These are phyloP conservation scores for Volucella zonaria DNA, from an alignment of 2,888 invertebrate species.

Conservation along the genomic window DNA sequence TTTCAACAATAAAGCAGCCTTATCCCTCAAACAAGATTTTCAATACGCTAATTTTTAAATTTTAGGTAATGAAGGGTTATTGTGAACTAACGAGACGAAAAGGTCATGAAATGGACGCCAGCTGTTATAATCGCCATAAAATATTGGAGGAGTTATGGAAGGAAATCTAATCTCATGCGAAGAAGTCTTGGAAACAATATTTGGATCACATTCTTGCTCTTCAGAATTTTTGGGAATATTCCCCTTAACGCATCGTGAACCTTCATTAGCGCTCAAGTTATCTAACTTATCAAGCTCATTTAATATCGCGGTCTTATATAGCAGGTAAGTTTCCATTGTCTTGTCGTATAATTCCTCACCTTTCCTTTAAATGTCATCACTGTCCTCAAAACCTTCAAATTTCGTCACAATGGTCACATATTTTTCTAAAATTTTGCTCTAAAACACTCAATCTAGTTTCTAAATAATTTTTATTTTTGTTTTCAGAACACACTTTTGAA, in stretches of 20 bases:
- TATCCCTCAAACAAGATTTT: conserved; percentile 15
- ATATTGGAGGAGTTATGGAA: conserved; percentile 12
- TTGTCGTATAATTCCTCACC: conserved; percentile 8
- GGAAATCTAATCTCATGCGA: conserved; percentile 6
- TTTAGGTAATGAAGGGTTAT: not conserved
- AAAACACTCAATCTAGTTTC: conserved; percentile 15
- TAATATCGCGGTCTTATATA: conserved; percentile 3
- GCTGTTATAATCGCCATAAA: conserved; percentile 8
- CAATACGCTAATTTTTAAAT: conserved; percentile 5
- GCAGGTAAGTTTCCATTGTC: conserved; percentile 10
- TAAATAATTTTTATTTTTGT: conserved; percentile 12
- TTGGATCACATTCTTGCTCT: not conserved
- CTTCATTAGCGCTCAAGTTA: not conserved
- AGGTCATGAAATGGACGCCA: conserved; percentile 6
- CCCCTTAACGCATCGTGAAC: not conserved
- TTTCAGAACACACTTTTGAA: not conserved
- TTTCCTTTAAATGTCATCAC: not conserved
- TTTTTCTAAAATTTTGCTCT: conserved; percentile 9
- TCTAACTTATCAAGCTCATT: conserved; percentile 7
- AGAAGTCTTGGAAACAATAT: not conserved
- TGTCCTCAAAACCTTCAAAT: not conserved
- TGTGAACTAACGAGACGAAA: conserved; percentile 3
- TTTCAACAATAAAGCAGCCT: conserved; percentile 4
- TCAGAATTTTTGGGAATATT: not conserved
- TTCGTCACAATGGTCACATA: conserved; percentile 17